Base-by-base conservation (phyloP, 2,888 invertebrate species). In the Coenonympha glycerion region DNA sequence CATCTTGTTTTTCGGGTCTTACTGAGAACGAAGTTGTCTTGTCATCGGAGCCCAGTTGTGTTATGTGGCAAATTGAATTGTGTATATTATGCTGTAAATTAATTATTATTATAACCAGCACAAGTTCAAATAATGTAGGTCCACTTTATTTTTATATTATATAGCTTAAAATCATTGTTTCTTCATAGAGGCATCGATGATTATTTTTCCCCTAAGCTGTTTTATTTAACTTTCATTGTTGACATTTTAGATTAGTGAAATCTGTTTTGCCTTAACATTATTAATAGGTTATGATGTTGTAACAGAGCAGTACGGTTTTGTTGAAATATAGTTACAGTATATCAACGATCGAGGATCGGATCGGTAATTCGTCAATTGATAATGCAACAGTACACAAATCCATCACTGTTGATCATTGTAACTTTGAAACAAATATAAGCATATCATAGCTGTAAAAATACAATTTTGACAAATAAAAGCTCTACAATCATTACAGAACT, bases 401-500 rank as follows among this genome's bases (percentile, higher is more conserved):
- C 84, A 84, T 85, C 83, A 84, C 87, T 88, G 89, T 89, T 88
- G 88, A 87, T 88, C 84, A 83, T 87, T 87, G 83, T 87, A 87
- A 88, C 87, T 77, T 91, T 88, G 90, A 90, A 90, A 90, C 91
- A 90, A 90, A 91, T 91, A 90, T 92, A 93, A 93, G 94, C 94
- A 94, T 94, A 94, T 94, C 93, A 94, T 94, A 94, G 93, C 92
- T 93, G 93, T 94, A 93, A 93, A 91, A 91, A 90, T 90, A 90
- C 90, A 90, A 91, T 92, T 91, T 91, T 92, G 92, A 91, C 91
- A 92, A 92, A 92, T 92, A 92, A 92, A 92, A 91, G 89, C 89
- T 89, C 87, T 87, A 90, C 89, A 90, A 84, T 84, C 85, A 87
- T 84, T 85, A 83, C 77, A 78, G 67, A 72, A 66, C 53, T 63